Conservation (phyloP, 2,797 vertebrate species). For the Momotus momota region DNA sequence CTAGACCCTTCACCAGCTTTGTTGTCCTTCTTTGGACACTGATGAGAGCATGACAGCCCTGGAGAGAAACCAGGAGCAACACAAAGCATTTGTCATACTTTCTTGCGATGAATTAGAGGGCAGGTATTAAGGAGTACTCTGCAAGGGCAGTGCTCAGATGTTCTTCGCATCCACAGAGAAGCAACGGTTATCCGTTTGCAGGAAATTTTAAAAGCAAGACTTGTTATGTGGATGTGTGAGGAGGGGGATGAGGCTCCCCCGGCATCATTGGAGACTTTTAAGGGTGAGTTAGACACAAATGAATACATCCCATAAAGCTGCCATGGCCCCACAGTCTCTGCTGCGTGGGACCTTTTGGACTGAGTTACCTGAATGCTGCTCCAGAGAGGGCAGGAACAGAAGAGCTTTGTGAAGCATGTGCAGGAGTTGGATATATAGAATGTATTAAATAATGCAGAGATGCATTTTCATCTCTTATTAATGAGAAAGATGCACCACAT, state of each 20-base stretch:
- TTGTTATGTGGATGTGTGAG: background rate
- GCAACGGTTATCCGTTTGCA: background rate
- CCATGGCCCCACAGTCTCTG: background rate
- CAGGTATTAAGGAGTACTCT: background rate
- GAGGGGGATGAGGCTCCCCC: background rate
- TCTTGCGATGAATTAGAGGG: background rate
- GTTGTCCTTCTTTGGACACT: background rate
- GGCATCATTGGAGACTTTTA: background rate
- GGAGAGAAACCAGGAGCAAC: background rate
- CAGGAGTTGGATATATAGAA: background rate
- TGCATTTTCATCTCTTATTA: conserved; percentile 20
- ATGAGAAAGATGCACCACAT: background rate
- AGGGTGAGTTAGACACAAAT: background rate
- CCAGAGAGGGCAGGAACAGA: background rate
- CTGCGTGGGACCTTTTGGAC: background rate
- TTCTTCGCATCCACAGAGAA: background rate
- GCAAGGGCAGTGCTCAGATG: background rate
- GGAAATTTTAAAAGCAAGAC: background rate
- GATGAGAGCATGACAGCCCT: background rate
- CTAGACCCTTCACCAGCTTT: background rate
- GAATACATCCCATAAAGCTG: background rate
- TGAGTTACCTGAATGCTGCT: background rate
- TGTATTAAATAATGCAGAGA: background rate
- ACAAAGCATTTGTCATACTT: background rate
- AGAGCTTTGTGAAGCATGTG: background rate